Conservation (phyloP, 1,140 invertebrate genomes). For the Pogonus chalceus region DNA sequence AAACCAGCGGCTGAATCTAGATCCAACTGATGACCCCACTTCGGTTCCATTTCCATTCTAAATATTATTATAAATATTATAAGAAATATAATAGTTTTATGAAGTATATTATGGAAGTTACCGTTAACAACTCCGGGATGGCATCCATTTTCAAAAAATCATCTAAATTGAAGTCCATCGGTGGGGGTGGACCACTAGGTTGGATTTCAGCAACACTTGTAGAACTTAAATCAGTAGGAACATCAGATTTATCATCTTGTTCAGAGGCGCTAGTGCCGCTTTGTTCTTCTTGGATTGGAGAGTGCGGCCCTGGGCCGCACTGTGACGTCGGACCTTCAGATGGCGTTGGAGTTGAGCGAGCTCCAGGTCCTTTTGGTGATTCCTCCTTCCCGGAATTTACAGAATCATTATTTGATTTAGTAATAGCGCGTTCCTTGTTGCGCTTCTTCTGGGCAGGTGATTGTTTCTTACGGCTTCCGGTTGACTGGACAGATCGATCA, state of each 20-base stretch:
- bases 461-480: slow-evolving; percentile 35
- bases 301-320: background rate
- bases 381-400: slow-evolving; percentile 23
- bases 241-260: background rate
- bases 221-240: slow-evolving; percentile 20
- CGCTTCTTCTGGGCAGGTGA: slow-evolving; percentile 37
- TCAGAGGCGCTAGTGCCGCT: background rate
- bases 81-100: slow-evolving; percentile 14
- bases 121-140: slow-evolving; percentile 47
- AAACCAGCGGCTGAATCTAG: slow-evolving; percentile 51
- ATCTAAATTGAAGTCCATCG: slow-evolving; percentile 53
- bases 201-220: slow-evolving; percentile 25
- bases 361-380: slow-evolving; percentile 9
- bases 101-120: slow-evolving; percentile 25
- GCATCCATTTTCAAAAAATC: slow-evolving; percentile 58
- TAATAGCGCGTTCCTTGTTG: slow-evolving; percentile 15
- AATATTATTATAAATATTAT: no score
- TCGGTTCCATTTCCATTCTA: slow-evolving; percentile 44
- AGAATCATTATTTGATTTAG: slow-evolving; percentile 6
- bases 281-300: slow-evolving; percentile 5
- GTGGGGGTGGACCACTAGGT: background rate
- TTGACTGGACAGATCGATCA: slow-evolving; percentile 22
- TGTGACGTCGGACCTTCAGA: background rate
- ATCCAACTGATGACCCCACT: slow-evolving; percentile 35
- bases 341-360: slow-evolving; percentile 9